These are phyloP conservation scores for Pandemis heparana DNA, from an alignment of 2,888 invertebrate species.

Conservation along the genomic window DNA sequence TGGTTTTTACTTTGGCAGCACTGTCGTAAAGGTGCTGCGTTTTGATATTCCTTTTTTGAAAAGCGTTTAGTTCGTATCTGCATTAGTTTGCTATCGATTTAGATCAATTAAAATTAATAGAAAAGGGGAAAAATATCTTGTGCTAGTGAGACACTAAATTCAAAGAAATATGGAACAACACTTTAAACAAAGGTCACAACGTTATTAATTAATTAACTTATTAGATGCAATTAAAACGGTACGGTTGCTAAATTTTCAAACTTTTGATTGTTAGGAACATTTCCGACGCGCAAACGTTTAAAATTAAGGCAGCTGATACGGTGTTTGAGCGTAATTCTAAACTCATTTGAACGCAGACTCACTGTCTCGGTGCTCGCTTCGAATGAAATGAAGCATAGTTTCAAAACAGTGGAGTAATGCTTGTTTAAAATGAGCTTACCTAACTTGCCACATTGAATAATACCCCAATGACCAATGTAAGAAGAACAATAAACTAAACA, in stretches of 20 bases:
- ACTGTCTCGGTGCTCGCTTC: conserved; percentile 8
- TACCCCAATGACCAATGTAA: not conserved
- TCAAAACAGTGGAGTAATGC: conserved; percentile 18
- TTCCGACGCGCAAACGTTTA: conserved; percentile 10
- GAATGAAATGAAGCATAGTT: conserved; percentile 35
- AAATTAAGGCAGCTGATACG: conserved; percentile 26
- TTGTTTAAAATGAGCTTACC: not conserved
- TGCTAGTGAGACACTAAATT: too few relatives aligned
- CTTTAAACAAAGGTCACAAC: not conserved
- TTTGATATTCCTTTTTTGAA: too few relatives aligned
- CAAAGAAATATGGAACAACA: too few relatives aligned
- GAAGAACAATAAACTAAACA: not conserved
- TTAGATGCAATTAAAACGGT: not conserved
- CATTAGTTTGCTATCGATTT: too few relatives aligned
- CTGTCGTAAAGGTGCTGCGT: too few relatives aligned
- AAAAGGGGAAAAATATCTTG: too few relatives aligned
- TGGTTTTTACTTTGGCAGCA: too few relatives aligned
- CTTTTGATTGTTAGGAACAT: not conserved
- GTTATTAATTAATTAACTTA: not conserved
- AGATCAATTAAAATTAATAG: too few relatives aligned
- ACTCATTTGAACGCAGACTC: conserved; percentile 30
- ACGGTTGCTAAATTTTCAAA: not conserved
- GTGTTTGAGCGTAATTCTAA: conserved; percentile 30
- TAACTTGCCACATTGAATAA: not conserved
- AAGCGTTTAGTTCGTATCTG: too few relatives aligned